These are phyloP conservation scores for Chlamydotis undulata DNA, from an alignment of 2,113 vertebrate genomes.

Conservation along the genomic window DNA sequence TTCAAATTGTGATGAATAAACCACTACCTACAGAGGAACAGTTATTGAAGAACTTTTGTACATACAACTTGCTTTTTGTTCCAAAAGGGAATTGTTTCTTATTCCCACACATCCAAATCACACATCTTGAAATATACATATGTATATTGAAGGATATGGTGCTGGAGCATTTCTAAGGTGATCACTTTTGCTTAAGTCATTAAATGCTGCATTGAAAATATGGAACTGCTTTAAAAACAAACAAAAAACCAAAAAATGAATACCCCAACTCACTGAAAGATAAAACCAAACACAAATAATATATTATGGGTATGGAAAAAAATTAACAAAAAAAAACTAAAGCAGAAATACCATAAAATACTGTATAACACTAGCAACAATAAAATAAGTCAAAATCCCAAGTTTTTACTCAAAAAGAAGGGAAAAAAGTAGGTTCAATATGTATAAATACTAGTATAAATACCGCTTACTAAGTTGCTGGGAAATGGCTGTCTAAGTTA, in stretches of 20 bases:
- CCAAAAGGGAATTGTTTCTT: background rate
- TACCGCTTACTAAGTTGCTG: background rate
- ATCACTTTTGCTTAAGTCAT: background rate
- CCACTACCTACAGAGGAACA: background rate
- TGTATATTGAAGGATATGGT: background rate
- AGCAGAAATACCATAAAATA: background rate
- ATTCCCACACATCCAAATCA: background rate
- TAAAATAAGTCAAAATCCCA: fast-evolving
- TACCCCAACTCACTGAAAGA: background rate
- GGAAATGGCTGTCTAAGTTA: background rate
- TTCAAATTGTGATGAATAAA: background rate
- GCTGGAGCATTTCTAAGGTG: background rate
- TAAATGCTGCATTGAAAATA: background rate
- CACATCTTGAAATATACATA: background rate
- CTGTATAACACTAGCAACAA: background rate
- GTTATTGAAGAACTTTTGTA: background rate
- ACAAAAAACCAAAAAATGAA: background rate
- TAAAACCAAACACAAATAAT: background rate
- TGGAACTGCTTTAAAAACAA: background rate
- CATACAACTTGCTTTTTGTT: background rate
- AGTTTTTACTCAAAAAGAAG: background rate
- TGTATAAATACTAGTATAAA: background rate
- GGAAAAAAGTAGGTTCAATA: background rate
- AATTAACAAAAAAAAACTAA: background rate
- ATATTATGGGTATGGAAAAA: background rate